Percentiles rank a stretch among this genome's conserved stretches.
These are phyloP conservation scores for Agrilus cyanescens DNA, from an alignment of 2,888 invertebrate species.

Conservation along the genomic window DNA sequence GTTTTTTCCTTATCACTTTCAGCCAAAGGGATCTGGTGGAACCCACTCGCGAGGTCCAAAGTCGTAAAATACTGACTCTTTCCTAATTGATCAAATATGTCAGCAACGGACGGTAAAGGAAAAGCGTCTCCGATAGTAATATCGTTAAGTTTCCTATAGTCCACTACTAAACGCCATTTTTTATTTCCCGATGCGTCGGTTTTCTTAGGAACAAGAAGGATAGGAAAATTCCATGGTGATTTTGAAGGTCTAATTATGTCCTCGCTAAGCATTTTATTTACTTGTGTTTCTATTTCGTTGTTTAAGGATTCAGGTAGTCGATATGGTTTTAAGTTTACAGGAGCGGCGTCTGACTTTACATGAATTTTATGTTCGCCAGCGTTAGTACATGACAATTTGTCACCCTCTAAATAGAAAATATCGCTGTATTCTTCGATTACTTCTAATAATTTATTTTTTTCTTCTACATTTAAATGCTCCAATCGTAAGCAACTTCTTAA, in stretches of 20 bases:
- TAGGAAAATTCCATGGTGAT: slow-evolving; percentile 4
- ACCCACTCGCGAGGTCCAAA: too few relatives aligned
- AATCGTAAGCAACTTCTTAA: neutral
- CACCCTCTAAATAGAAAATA: slow-evolving; percentile 2
- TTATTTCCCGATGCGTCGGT: too few relatives aligned
- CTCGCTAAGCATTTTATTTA: slow-evolving; percentile 7
- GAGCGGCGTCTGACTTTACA: neutral
- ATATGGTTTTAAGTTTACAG: slow-evolving; percentile 6
- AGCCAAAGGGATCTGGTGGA: too few relatives aligned
- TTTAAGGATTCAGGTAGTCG: slow-evolving; percentile 5
- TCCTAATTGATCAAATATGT: too few relatives aligned
- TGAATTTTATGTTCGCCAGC: slow-evolving; percentile 7
- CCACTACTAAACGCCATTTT: too few relatives aligned
- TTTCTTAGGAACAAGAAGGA: too few relatives aligned
- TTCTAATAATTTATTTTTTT: slow-evolving; percentile 3
- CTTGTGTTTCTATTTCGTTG: slow-evolving; percentile 5
- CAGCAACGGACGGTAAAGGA: too few relatives aligned
- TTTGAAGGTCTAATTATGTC: slow-evolving; percentile 3
- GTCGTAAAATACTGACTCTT: too few relatives aligned
- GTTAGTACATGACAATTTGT: slow-evolving; percentile 4
- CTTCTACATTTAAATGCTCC: slow-evolving; percentile 6
- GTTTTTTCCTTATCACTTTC: slow-evolving; percentile 7
- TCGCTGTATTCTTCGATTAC: slow-evolving; percentile 4
- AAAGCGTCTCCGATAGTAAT: too few relatives aligned
- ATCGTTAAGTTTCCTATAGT: too few relatives aligned